Evolutionary conservation across 2,888 invertebrate genomes (phyloP).

Genomic region (Chymomyza caudatula): DNA sequence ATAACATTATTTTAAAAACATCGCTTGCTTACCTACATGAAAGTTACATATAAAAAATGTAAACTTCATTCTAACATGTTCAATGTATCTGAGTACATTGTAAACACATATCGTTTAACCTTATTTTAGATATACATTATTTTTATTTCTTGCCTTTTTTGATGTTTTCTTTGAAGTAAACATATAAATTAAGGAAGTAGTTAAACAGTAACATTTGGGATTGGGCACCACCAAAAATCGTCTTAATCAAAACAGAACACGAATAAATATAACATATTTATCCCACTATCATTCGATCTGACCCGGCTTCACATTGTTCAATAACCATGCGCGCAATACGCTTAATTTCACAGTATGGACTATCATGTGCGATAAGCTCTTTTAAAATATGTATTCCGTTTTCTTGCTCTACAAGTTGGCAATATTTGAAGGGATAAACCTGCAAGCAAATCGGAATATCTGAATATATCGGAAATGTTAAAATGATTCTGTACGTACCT

Average conservation of each 20-base stretch:
- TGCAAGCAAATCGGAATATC: conserved; percentile 70
- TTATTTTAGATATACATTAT: conserved; percentile 14
- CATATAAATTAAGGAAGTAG: conserved; percentile 41
- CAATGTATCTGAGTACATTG: not conserved
- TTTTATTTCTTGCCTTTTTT: conserved; percentile 20
- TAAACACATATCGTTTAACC: not conserved
- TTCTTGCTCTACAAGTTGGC: conserved; percentile 90
- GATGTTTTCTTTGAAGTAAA: conserved; percentile 28
- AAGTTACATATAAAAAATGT: conserved; percentile 21
- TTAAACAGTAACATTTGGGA: conserved; percentile 56
- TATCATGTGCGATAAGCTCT: conserved; percentile 82
- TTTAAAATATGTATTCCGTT: conserved; percentile 88
- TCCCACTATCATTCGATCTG: conserved; percentile 74
- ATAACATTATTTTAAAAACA: not conserved
- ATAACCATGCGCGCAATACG: conserved; percentile 84
- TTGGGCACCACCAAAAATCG: conserved; percentile 15
- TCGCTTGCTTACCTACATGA: conserved; percentile 54
- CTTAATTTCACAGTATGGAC: conserved; percentile 84
- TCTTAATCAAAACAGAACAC: not conserved
- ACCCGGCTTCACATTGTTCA: conserved; percentile 80
- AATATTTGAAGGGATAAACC: conserved; percentile 91
- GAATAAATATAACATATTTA: conserved; percentile 48
- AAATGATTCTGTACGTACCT: conserved; percentile 47
- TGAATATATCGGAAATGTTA: conserved; percentile 5
- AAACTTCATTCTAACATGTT: not conserved